Evolutionary conservation across 2,797 vertebrate species (phyloP).

Genomic region (Merluccius polli): DNA sequence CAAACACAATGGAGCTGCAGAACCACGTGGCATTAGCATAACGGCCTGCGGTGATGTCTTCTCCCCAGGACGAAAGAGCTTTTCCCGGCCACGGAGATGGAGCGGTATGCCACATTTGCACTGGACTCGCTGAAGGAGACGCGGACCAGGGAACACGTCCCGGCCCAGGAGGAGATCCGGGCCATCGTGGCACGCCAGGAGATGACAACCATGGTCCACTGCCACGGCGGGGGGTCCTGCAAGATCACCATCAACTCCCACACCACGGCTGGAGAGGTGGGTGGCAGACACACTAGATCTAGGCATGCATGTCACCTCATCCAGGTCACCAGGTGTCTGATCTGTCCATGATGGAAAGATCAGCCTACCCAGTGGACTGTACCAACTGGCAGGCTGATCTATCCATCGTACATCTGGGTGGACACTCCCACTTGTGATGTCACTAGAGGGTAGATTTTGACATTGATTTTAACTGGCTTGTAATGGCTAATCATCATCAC

Average conservation of each 20-base stretch:
- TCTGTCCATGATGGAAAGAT: no score
- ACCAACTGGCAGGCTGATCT: no score
- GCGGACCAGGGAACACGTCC: constrained; percentile 87
- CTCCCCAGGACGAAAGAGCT: constrained; percentile 82
- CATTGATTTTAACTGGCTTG: no score
- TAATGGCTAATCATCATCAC: no score
- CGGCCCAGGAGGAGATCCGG: constrained; percentile 89
- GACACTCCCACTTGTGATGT: no score
- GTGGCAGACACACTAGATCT: neutral
- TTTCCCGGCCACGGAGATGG: constrained; percentile 87
- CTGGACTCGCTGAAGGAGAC: constrained; percentile 87
- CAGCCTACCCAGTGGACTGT: no score
- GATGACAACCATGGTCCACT: constrained; percentile 92
- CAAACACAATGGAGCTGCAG: no score
- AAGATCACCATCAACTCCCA: constrained; percentile 96
- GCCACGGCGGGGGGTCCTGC: constrained; percentile 94
- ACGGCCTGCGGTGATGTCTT: neutral
- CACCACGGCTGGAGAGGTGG: constrained; percentile 94
- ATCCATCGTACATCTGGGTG: no score
- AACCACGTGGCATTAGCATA: neutral
- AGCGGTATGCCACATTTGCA: constrained; percentile 83
- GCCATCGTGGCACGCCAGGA: constrained; percentile 87
- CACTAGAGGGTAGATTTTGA: no score
- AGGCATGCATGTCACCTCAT: neutral
- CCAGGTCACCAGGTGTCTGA: neutral